These are phyloP conservation scores for Syrphus vitripennis DNA, from an alignment of 2,888 invertebrate genomes.

Conservation along the genomic window DNA sequence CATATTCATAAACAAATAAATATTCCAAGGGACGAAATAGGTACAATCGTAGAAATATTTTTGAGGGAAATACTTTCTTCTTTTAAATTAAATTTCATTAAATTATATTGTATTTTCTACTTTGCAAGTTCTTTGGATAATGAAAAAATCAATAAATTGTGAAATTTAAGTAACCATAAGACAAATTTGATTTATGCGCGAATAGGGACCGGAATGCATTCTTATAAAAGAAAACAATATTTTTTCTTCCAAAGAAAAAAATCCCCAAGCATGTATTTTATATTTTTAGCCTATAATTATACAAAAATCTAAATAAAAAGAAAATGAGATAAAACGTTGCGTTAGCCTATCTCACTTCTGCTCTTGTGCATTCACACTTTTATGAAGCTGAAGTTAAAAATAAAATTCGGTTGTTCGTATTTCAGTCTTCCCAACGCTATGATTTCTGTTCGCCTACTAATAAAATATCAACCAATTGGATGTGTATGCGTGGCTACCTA, in stretches of 20 bases:
- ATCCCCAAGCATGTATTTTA: neutral
- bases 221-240: neutral
- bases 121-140: neutral
- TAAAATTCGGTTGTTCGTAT: conserved; percentile 76
- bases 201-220: neutral
- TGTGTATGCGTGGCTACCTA: conserved; percentile 56
- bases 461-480: neutral
- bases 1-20: no score
- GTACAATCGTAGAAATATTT: no score
- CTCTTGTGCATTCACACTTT: conserved; percentile 48
- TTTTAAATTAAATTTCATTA: no score
- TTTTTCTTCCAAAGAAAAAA: neutral
- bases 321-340: conserved; percentile 11
- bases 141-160: neutral
- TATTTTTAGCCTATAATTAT: conserved; percentile 18
- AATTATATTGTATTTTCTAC: no score
- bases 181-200: neutral
- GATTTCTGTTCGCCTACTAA: conserved; percentile 23
- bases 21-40: no score
- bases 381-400: conserved; percentile 76
- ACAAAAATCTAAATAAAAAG: neutral
- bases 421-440: conserved; percentile 40
- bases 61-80: no score
- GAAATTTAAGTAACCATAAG: neutral
- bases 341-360: conserved; percentile 50